A percentile compares a stretch with the other conserved stretches of the same genome.
These are phyloP conservation scores for Campylomormyrus numenius DNA, from an alignment of 2,113 vertebrate species.

Conservation along the genomic window DNA sequence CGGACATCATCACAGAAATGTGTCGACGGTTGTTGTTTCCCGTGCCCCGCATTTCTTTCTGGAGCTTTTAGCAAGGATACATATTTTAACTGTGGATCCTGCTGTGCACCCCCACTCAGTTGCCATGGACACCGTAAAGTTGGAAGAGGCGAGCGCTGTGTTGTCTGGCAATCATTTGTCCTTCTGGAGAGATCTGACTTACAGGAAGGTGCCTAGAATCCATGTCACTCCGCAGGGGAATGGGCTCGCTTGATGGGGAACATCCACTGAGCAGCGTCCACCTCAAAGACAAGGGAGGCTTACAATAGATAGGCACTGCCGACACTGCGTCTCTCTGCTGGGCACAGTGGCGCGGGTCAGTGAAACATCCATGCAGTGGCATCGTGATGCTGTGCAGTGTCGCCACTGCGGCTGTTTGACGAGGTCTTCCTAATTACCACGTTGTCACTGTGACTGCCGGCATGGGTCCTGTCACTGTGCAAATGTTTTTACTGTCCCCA, in stretches of 20 bases:
- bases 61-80: constrained; percentile 33
- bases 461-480: neutral
- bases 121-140: constrained; percentile 56
- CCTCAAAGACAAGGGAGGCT: constrained; percentile 34
- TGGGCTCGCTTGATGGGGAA: constrained; percentile 24
- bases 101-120: constrained; percentile 44
- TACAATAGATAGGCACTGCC: neutral
- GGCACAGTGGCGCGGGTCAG: neutral
- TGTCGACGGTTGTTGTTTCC: constrained; percentile 30
- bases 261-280: constrained; percentile 29
- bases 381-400: neutral
- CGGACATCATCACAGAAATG: constrained; percentile 36
- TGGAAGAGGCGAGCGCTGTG: constrained; percentile 29
- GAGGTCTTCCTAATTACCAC: neutral
- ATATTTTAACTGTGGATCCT: constrained; percentile 47
- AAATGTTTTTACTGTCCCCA: neutral
- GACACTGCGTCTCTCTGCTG: neutral
- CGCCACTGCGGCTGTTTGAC: neutral
- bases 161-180: constrained; percentile 42
- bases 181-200: constrained; percentile 35
- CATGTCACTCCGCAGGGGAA: constrained; percentile 16
- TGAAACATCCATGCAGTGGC: neutral
- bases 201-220: constrained; percentile 12
- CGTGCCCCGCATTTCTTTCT: constrained; percentile 33
- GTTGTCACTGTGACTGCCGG: neutral